Conservation (phyloP, 2,797 vertebrate genomes). For the Brachymystax lenok region DNA sequence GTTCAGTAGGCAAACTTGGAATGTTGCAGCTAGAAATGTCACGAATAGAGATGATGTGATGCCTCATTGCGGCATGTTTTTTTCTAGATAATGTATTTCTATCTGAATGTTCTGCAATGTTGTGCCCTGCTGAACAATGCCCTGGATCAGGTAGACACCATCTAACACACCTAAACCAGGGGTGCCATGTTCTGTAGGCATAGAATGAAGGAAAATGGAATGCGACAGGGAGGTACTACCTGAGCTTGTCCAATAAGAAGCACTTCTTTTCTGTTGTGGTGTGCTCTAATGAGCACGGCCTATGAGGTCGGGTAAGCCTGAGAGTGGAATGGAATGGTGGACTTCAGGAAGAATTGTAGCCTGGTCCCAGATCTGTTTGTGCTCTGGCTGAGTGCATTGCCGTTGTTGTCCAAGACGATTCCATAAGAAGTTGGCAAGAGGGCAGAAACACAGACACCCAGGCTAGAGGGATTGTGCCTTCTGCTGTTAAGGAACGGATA, state of each 20-base stretch:
- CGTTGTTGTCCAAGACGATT: not conserved
- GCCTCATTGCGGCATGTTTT: not conserved
- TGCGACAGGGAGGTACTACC: not conserved
- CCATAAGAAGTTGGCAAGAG: constrained; percentile 47
- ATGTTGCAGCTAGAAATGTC: not conserved
- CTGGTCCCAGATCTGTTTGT: constrained; percentile 43
- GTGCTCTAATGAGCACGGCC: not conserved
- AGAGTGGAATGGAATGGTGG: not conserved
- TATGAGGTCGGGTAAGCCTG: not conserved
- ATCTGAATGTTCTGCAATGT: too few species aligned
- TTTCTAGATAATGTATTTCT: not conserved
- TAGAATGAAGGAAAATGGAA: not conserved
- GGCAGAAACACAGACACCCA: constrained; percentile 38
- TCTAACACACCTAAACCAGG: not conserved
- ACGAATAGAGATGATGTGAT: not conserved
- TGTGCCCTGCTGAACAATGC: not conserved
- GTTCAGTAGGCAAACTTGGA: not conserved
- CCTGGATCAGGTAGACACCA: not conserved
- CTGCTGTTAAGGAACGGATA: not conserved
- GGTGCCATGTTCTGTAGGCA: not conserved
- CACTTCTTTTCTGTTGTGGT: not conserved
- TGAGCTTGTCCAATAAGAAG: not conserved
- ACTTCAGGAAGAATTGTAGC: constrained; percentile 6
- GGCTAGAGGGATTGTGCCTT: constrained; percentile 50
- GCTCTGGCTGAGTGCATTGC: not conserved